These are phyloP conservation scores for Phalloptychus januarius DNA, from an alignment of 2,797 vertebrate genomes.

Conservation along the genomic window DNA sequence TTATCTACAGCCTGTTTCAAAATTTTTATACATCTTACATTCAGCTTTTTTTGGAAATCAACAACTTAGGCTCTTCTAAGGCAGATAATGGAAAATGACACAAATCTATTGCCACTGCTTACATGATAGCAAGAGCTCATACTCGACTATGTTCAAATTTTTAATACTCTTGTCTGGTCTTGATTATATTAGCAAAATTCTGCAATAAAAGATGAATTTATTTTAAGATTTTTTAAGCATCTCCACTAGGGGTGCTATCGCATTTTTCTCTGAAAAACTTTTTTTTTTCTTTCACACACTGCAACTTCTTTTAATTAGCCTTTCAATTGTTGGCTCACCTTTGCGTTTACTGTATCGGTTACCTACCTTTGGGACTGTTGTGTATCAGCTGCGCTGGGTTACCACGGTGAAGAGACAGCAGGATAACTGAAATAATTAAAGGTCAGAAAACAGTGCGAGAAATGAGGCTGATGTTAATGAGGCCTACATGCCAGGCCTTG, in stretches of 20 bases:
- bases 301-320: constrained; percentile 1
- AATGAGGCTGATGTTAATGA: constrained; percentile 76
- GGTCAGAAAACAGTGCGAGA: constrained; percentile 78
- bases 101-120: not conserved
- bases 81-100: not conserved
- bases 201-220: not conserved
- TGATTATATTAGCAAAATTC: not conserved
- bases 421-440: constrained; percentile 84
- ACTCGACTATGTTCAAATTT: not conserved
- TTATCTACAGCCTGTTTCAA: not conserved
- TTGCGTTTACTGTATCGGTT: constrained; percentile 15
- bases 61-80: not conserved
- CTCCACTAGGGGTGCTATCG: not conserved
- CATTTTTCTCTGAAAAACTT: not conserved
- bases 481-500: constrained; percentile 61
- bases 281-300: not conserved
- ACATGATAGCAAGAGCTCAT: not conserved
- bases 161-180: not conserved
- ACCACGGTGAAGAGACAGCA: constrained; percentile 78
- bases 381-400: constrained; percentile 60
- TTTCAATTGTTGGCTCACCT: not conserved
- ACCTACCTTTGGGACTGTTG: constrained; percentile 41
- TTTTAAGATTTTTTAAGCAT: not conserved
- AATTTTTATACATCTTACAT: not conserved
- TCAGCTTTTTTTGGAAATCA: not conserved